A percentile compares a stretch with the other conserved stretches of the same genome.
Conservation (phyloP, 1,140 invertebrate species). For the Drosophila busckii region DNA sequence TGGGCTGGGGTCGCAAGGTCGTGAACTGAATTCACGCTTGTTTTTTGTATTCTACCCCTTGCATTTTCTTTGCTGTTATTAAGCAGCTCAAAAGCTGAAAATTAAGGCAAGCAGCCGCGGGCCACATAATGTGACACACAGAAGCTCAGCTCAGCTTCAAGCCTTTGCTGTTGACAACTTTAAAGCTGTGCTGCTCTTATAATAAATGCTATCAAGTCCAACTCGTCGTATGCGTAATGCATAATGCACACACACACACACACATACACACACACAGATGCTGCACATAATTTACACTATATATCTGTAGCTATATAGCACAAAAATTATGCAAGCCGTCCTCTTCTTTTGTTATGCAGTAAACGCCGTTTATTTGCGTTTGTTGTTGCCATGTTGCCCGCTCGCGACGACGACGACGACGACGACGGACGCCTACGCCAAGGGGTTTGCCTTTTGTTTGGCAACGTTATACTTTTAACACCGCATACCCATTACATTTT, state of each 20-base stretch:
- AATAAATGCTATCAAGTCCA: not conserved
- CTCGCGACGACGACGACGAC: too few species aligned
- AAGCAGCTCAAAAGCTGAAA: conserved; percentile 33
- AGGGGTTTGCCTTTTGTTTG: conserved; percentile 19
- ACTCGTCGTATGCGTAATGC: not conserved
- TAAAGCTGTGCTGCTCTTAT: not conserved
- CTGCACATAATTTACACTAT: too few species aligned
- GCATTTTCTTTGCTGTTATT: conserved; percentile 23
- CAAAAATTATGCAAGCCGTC: conserved; percentile 32
- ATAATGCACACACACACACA: not conserved
- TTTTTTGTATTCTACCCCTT: not conserved
- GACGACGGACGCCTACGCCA: conserved; percentile 3
- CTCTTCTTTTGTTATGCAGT: conserved; percentile 29
- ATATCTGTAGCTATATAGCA: conserved; percentile 6
- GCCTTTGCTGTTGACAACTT: too few species aligned
- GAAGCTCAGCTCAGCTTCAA: conserved; percentile 1
- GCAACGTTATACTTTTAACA: conserved; percentile 17
- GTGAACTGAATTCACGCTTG: conserved; percentile 31
- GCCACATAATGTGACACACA: conserved; percentile 22
- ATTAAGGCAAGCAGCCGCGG: conserved; percentile 33
- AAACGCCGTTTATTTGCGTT: conserved; percentile 25
- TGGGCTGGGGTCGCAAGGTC: conserved; percentile 21
- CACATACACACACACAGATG: conserved; percentile 1
- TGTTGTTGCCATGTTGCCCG: conserved; percentile 21
- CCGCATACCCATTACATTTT: not conserved